phyloP scores from a whole-genome alignment of 1,140 invertebrate genomes.

The Hyposmocoma kahamanoa region DNA sequence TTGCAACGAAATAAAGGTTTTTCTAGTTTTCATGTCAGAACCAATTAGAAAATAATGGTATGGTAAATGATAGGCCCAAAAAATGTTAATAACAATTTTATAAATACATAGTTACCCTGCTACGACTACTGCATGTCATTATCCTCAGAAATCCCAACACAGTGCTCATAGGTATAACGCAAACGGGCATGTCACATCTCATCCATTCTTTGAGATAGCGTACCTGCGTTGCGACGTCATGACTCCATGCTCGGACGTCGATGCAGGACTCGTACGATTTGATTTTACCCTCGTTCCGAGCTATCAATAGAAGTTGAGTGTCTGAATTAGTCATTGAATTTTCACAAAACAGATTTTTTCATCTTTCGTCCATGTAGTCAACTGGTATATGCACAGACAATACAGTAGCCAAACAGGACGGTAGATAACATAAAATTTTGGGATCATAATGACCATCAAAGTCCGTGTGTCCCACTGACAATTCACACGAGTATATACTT shows the following conservation, averaged over 20 bases:
- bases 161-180: slow-evolving; percentile 35
- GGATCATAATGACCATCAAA: no score
- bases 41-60: no score
- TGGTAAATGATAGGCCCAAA: no score
- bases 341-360: slow-evolving; percentile 5
- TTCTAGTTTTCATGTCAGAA: no score
- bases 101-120: slow-evolving; percentile 32
- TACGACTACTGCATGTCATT: slow-evolving; percentile 40
- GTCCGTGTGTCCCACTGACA: no score
- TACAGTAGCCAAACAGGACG: no score
- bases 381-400: no score
- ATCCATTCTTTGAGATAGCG: slow-evolving; percentile 60
- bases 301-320: slow-evolving; percentile 20
- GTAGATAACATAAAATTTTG: no score
- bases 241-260: slow-evolving; percentile 61
- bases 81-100: neutral
- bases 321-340: slow-evolving; percentile 40
- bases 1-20: no score
- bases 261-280: slow-evolving; percentile 54
- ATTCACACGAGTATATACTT: no score
- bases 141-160: slow-evolving; percentile 31
- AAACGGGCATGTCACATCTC: slow-evolving; percentile 52
- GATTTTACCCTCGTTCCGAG: slow-evolving; percentile 57
- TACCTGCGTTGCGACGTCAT: slow-evolving; percentile 33
- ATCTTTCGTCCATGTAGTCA: slow-evolving; percentile 18